These are phyloP conservation scores for Mamestra brassicae DNA, from an alignment of 2,888 invertebrate species.

Conservation along the genomic window DNA sequence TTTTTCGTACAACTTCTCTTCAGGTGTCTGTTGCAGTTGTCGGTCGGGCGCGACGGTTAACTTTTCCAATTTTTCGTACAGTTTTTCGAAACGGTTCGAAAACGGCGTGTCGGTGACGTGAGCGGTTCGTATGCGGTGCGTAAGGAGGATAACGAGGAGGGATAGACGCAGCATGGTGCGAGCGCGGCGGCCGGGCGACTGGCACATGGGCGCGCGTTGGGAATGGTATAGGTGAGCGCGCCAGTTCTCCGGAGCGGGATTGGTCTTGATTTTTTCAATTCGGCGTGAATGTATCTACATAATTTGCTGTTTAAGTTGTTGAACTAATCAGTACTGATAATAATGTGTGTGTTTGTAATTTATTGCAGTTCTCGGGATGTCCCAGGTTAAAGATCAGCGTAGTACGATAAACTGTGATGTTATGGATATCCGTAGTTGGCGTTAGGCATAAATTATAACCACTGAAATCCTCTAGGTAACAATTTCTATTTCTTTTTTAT, in stretches of 20 bases:
- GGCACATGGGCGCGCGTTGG: slow-evolving; percentile 67
- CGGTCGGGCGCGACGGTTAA: slow-evolving; percentile 72
- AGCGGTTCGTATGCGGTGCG: slow-evolving; percentile 77
- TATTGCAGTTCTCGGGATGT: slow-evolving; percentile 21
- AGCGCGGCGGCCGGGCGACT: slow-evolving; percentile 76
- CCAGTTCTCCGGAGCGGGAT: slow-evolving; percentile 44
- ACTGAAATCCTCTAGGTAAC: no score
- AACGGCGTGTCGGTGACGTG: slow-evolving; percentile 81
- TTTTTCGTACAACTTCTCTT: slow-evolving; percentile 79
- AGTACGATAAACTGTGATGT: slow-evolving; percentile 21
- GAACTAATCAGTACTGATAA: slow-evolving; percentile 2
- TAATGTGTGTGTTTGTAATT: slow-evolving; percentile 5
- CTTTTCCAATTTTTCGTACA: slow-evolving; percentile 83
- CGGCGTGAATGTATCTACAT: slow-evolving; percentile 29
- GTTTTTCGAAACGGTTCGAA: slow-evolving; percentile 78
- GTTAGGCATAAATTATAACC: not conserved
- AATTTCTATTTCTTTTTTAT: no score
- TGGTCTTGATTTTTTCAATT: slow-evolving; percentile 43
- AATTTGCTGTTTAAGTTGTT: slow-evolving; percentile 8
- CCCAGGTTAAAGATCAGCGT: slow-evolving; percentile 30
- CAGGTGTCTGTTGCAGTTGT: slow-evolving; percentile 63
- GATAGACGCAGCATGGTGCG: slow-evolving; percentile 81
- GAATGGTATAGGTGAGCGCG: slow-evolving; percentile 59
- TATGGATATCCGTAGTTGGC: slow-evolving; percentile 16
- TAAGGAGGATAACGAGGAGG: slow-evolving; percentile 76